These are phyloP conservation scores for Parnassius smintheus DNA, from an alignment of 2,888 invertebrate species.

Conservation along the genomic window DNA sequence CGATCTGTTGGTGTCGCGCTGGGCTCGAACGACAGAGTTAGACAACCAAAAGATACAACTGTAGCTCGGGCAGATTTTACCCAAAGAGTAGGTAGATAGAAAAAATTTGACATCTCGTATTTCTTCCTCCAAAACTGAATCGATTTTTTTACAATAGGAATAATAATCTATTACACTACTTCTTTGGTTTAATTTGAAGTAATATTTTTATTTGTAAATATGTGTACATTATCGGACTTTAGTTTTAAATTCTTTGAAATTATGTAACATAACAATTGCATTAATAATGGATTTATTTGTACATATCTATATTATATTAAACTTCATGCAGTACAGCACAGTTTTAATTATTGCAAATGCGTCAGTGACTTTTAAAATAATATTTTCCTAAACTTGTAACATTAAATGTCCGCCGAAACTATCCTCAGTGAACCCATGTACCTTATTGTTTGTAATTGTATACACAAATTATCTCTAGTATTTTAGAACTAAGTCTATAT, in stretches of 20 bases:
- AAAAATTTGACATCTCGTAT: too few species aligned
- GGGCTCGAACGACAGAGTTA: too few species aligned
- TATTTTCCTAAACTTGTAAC: neutral
- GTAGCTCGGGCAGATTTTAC: too few species aligned
- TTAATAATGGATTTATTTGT: neutral
- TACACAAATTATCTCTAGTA: conserved; percentile 1
- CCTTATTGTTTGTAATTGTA: conserved; percentile 8
- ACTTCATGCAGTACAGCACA: neutral
- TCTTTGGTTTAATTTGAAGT: neutral
- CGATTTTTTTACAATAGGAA: too few species aligned
- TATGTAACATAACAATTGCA: too few species aligned
- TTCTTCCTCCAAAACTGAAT: too few species aligned
- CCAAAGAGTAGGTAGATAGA: too few species aligned
- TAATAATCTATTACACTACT: too few species aligned
- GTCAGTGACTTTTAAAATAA: neutral
- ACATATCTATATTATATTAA: neutral
- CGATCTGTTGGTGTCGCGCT: too few species aligned
- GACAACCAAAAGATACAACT: too few species aligned
- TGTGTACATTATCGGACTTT: too few species aligned
- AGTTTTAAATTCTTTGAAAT: too few species aligned
- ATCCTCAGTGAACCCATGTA: conserved; percentile 10
- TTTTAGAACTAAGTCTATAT: conserved; percentile 4
- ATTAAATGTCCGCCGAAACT: neutral
- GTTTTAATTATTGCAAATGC: neutral
- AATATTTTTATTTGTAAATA: conserved; percentile 2